These are phyloP conservation scores for Brachionus plicatilis DNA, from an alignment of 1,140 invertebrate genomes.

Conservation along the genomic window DNA sequence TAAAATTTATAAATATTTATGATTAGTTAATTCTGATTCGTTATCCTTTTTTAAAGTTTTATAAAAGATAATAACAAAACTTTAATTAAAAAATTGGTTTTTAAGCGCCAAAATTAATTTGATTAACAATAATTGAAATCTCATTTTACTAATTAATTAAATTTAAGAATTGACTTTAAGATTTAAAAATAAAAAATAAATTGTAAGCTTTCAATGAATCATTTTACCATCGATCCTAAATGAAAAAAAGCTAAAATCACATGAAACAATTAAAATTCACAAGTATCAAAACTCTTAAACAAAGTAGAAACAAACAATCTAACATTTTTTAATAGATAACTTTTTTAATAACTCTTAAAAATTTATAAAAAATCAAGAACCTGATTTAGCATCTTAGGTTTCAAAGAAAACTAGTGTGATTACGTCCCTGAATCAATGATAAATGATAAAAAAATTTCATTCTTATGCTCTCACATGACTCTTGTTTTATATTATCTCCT, in stretches of 20 bases:
- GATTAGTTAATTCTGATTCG: too few relatives aligned
- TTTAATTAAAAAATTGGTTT: too few relatives aligned
- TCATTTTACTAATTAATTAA: too few relatives aligned
- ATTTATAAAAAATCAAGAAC: slow-evolving; percentile 7
- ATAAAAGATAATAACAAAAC: too few relatives aligned
- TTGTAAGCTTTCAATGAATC: background rate
- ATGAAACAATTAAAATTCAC: background rate
- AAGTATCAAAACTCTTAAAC: background rate
- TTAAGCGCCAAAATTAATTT: too few relatives aligned
- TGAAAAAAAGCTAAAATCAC: background rate
- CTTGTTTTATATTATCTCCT: background rate
- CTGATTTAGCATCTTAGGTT: slow-evolving; percentile 1
- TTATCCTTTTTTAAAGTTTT: too few relatives aligned
- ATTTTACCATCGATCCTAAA: background rate
- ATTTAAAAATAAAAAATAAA: background rate
- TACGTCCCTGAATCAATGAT: background rate
- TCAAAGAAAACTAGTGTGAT: background rate
- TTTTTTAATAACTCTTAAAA: background rate
- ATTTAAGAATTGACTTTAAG: too few relatives aligned
- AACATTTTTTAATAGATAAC: background rate
- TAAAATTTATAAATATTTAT: too few relatives aligned
- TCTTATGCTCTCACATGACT: background rate
- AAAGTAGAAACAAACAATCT: slow-evolving; percentile 1
- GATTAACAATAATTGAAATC: too few relatives aligned
- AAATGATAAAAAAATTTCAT: background rate